Evolutionary conservation across 2,113 vertebrate species (phyloP), one percentile per base, ranked within the genome.

Genomic region (Podilymbus podiceps): DNA sequence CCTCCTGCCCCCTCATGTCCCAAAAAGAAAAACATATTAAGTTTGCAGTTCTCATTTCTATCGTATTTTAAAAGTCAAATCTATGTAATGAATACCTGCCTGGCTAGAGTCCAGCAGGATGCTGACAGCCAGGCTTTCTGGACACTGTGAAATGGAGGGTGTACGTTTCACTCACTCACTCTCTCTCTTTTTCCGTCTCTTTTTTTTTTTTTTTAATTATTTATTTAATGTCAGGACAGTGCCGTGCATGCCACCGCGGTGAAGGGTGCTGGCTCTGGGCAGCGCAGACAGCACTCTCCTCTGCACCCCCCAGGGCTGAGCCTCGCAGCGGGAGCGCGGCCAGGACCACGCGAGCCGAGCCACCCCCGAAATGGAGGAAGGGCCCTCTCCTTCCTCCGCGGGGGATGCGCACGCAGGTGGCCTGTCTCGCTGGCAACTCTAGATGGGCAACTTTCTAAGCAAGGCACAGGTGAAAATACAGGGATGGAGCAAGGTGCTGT

Each of bases 1-100:
- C 83, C 90, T 92, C 52, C 60, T 90, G 68, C 92, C 85, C 86
- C 90, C 89, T 96, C 89, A 89, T 79, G 93, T 93, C 89, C 69
- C 47, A 87, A 95, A 91, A 96, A 94, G 96, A 97, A 97, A 97
- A 97, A 95, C 53, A 50, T 89, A 95, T 92, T 90, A 95, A 83
- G 76, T 87, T 95, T 93, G 89, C 88, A 75, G 68, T 79, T 93
- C 90, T 96, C 96, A 78, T 84, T 97, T 85, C 74, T 96, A 88
- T 87, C 40, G 7, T 96, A 85, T 94, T 93, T 91, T 73, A 85
- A 93, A 97, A 95, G 83, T 96, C 90, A 89, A 88, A 96, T 96
- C 88, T 94, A 90, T 84, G 88, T 96, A 95, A 93, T 95, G 85
- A 93, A 95, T 90, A 94, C 88, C 96, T 94, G 88, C 73, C 95